Base-by-base conservation (phyloP, 1,140 invertebrate species). In the Atta colombica region DNA sequence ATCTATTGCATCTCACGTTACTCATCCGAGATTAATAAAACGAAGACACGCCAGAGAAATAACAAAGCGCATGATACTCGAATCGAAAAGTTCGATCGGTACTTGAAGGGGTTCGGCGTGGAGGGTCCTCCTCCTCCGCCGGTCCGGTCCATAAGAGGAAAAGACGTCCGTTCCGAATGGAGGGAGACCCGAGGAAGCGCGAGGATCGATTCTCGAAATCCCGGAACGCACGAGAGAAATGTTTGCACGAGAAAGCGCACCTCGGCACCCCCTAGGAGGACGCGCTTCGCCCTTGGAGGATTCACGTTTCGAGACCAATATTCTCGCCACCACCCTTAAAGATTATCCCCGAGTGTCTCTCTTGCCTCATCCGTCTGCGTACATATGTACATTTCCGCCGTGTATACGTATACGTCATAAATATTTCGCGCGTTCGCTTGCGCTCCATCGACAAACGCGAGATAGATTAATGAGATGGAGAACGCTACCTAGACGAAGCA, bases 221-320 rank as follows among this genome's bases (percentile, higher is more conserved):
- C 68, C 86, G 55, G 85, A 89, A 89, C 74, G 60, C 63, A 60
- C 49, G 55, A 60, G 65, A 84, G 86, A 81, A 90, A 89, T 78
- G 88, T 89, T 85, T 89, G 88, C 88, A 87, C 88, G 89, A 85
- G 74, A 85, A 74, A 61, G 53, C 53, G 85, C 89, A 90, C 88
- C 88, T 81, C 78, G 81, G 61, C 89, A 90, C 86, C 55, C 75
- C 89, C 80, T 25, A 80, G 6, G n/a, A 89, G 85, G 53, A 90
- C 69, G 89, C 88, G 65, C 74, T 87, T 78, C 39, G 63, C 87
- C 82, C 86, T 21, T 49, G 77, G 49, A 87, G 77, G 74, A 85
- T 75, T 53, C 60, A 82, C 87, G 35, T 86, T 88, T 53, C 68
- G 68, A 85, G 68, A 89, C 77, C 66, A 49, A 85, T 78, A 77